Evolutionary conservation across 2,797 vertebrate species (phyloP), one percentile per base, ranked within the genome.

Genomic region (Pithecia hirsuta): DNA sequence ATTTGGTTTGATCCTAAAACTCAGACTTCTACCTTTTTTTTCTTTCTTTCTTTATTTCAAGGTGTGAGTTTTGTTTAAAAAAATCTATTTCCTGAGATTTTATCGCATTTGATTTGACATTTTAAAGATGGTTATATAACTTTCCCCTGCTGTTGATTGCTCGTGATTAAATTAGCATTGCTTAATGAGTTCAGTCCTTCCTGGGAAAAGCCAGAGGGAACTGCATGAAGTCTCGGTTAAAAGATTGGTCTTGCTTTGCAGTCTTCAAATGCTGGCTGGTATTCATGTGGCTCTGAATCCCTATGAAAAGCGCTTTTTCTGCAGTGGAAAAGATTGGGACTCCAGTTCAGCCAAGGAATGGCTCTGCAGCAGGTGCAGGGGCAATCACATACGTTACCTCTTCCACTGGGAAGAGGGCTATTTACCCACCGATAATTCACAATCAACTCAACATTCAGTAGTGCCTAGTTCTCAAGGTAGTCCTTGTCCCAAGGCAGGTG

Each of bases 121-220:
- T 98, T 97, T 98, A 97, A 98, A 98, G 98, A 97, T 44, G 59
- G 61, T 98, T 98, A 97, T 97, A 85, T 98, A 98, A 98, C 94
- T 97, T 96, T n/a, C 46, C 19, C 59, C 36, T 24, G 52, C 30
- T 19, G 81, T 97, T 96, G 93, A 92, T 97, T 97, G 96, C 96
- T 96, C 93, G 96, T 97, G 98, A 84, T 89, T 96, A 97, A 98
- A 97, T 98, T 97, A 97, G 78, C 82, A 93, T 94, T 79, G 96
- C 36, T 4, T 98, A 97, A 83, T 46, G 97, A 89, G 46, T 93
- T 97, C 93, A 89, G 95, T 50, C 14, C 81, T 22, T 93, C 52
- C 1, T 89, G 0, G 57, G 96, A 93, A 91, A 93, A 93, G 26
- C 52, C 70, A 80, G 67, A 57, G 70, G 50, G 52, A 74, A 78